Percentiles rank a stretch among this genome's conserved stretches.
These are phyloP conservation scores for Melikaiella ostensackeni DNA, from an alignment of 2,888 invertebrate genomes.

Conservation along the genomic window DNA sequence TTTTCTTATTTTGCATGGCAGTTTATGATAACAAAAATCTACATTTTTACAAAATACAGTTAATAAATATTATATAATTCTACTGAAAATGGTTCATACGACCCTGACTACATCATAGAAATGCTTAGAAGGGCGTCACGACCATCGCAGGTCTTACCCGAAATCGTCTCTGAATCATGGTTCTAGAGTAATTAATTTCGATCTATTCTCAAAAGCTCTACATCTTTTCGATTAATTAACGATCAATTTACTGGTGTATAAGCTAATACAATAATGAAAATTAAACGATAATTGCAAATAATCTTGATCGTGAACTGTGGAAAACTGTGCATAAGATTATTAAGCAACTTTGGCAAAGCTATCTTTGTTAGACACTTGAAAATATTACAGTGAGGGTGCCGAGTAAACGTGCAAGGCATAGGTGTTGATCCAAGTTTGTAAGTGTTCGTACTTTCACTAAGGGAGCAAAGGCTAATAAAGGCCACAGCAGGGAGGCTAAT, in stretches of 20 bases:
- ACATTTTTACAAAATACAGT: no score
- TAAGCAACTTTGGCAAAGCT: slow-evolving; percentile 10
- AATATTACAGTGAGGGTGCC: slow-evolving; percentile 10
- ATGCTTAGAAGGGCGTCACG: no score
- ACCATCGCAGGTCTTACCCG: no score
- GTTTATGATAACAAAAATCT: no score
- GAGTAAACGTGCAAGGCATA: slow-evolving; percentile 24
- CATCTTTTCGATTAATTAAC: neutral
- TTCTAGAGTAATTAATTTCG: no score
- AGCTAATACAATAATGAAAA: neutral
- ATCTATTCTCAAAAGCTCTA: neutral
- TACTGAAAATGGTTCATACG: no score
- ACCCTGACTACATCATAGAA: no score
- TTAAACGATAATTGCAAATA: neutral
- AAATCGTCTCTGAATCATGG: no score
- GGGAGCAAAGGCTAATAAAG: slow-evolving; percentile 67
- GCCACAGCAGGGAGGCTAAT: slow-evolving; percentile 70
- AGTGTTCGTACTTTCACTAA: slow-evolving; percentile 34
- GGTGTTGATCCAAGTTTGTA: slow-evolving; percentile 30
- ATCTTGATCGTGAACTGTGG: neutral
- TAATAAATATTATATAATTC: no score
- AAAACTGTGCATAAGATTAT: slow-evolving; percentile 6
- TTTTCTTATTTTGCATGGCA: no score
- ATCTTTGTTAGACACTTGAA: slow-evolving; percentile 29
- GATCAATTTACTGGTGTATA: neutral